These are phyloP conservation scores for Girardinus metallicus DNA, from an alignment of 2,797 vertebrate species.

Conservation along the genomic window DNA sequence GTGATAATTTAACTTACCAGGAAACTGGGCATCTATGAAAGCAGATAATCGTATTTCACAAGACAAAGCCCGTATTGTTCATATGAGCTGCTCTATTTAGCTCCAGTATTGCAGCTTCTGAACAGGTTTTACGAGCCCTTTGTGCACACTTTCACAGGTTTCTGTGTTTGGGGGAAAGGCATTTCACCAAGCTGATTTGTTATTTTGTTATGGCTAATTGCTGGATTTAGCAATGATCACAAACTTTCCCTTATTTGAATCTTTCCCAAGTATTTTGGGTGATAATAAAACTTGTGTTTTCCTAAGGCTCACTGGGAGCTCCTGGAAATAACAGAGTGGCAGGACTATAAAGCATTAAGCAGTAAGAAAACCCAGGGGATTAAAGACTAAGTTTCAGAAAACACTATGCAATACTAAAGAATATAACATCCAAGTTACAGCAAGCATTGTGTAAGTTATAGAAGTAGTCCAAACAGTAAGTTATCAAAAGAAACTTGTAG, in stretches of 20 bases:
- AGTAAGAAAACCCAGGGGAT: no score
- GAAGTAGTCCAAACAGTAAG: no score
- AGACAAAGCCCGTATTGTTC: slow-evolving; percentile 3
- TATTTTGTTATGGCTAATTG: not conserved
- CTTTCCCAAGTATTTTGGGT: not conserved
- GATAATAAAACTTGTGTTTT: not conserved
- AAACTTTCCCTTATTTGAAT: not conserved
- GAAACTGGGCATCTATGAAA: not conserved
- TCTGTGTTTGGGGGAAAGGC: not conserved
- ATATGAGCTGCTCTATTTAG: not conserved
- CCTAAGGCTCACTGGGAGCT: no score
- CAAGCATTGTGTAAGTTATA: no score
- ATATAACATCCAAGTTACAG: no score
- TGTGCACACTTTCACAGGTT: not conserved
- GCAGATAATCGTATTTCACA: not conserved
- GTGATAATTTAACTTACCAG: not conserved
- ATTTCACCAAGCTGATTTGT: not conserved
- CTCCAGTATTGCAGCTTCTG: not conserved
- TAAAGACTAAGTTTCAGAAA: no score
- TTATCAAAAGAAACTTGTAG: no score
- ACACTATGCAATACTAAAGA: no score
- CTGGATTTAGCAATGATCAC: not conserved
- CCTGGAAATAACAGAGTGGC: no score
- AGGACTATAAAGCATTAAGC: no score
- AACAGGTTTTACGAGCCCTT: slow-evolving; percentile 14